phyloP scores from a whole-genome alignment of 2,113 vertebrate genomes.

The Romanogobio albipinnatus region DNA sequence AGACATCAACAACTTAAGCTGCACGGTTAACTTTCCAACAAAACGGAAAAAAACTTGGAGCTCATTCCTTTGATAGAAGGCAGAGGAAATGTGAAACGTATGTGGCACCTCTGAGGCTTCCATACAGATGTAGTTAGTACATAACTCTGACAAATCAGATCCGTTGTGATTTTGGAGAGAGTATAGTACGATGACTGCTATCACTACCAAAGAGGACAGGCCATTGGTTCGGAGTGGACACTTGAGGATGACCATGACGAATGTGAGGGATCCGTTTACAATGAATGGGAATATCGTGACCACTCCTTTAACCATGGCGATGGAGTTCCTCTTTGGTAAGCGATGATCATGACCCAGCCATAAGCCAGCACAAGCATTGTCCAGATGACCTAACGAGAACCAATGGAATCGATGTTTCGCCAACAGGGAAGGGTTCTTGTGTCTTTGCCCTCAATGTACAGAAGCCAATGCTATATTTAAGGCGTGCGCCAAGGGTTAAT shows the following conservation, averaged over 20 bases:
- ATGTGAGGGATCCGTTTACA: constrained; percentile 36
- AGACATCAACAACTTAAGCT: constrained; percentile 80
- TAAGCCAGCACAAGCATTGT: constrained; percentile 75
- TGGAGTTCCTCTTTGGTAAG: constrained; percentile 83
- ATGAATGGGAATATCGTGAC: constrained; percentile 64
- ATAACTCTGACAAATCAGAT: constrained; percentile 86
- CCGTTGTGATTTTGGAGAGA: constrained; percentile 81
- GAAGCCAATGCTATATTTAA: background rate
- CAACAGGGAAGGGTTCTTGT: background rate
- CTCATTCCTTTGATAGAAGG: constrained; percentile 82
- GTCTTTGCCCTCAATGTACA: background rate
- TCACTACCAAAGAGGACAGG: constrained; percentile 81
- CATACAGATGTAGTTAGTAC: constrained; percentile 83
- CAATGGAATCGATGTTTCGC: background rate
- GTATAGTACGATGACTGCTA: constrained; percentile 83
- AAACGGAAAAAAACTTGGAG: constrained; percentile 71
- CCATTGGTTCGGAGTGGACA: constrained; percentile 52
- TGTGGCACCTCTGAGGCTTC: constrained; percentile 84
- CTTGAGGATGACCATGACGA: constrained; percentile 48
- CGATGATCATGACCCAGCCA: constrained; percentile 86
- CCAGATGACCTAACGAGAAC: constrained; percentile 41
- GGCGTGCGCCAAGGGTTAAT: background rate
- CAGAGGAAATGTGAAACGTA: constrained; percentile 84
- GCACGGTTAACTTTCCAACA: constrained; percentile 81
- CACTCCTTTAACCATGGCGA: constrained; percentile 70